These are phyloP conservation scores for Spea bombifrons DNA, from an alignment of 2,113 vertebrate genomes.

Conservation along the genomic window DNA sequence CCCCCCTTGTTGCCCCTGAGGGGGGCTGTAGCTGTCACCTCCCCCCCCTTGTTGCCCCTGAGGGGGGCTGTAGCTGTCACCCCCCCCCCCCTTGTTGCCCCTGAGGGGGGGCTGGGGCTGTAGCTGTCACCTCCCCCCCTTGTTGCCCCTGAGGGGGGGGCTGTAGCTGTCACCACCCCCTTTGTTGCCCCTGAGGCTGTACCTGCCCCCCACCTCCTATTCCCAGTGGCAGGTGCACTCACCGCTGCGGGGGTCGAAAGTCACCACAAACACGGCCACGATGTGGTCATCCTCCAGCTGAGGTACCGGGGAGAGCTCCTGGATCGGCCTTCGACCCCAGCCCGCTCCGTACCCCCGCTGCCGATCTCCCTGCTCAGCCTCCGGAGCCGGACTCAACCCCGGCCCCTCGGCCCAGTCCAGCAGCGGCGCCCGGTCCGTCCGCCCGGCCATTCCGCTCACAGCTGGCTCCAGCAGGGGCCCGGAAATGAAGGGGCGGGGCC, in stretches of 20 bases:
- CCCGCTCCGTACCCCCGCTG: slow-evolving; percentile 55
- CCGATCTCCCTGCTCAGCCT: slow-evolving; percentile 55
- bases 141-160: too few species aligned
- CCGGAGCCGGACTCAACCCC: slow-evolving; percentile 60
- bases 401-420: slow-evolving; percentile 89
- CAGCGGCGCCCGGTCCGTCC: slow-evolving; percentile 85
- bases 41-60: too few species aligned
- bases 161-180: too few species aligned
- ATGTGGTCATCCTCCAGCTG: slow-evolving; percentile 82
- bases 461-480: background rate
- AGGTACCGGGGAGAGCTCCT: slow-evolving; percentile 55
- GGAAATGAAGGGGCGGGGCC: slow-evolving; percentile 44
- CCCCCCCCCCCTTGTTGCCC: too few species aligned
- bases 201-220: background rate
- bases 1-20: too few species aligned
- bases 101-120: too few species aligned
- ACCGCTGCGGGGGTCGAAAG: slow-evolving; percentile 93
- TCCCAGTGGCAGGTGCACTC: slow-evolving; percentile 49
- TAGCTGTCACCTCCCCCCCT: too few species aligned
- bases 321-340: slow-evolving; percentile 48
- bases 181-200: background rate
- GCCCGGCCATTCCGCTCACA: slow-evolving; percentile 75
- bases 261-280: slow-evolving; percentile 90
- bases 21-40: too few species aligned
- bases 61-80: too few species aligned